phyloP scores from a whole-genome alignment of 2,113 vertebrate genomes.

The Turnix velox region DNA sequence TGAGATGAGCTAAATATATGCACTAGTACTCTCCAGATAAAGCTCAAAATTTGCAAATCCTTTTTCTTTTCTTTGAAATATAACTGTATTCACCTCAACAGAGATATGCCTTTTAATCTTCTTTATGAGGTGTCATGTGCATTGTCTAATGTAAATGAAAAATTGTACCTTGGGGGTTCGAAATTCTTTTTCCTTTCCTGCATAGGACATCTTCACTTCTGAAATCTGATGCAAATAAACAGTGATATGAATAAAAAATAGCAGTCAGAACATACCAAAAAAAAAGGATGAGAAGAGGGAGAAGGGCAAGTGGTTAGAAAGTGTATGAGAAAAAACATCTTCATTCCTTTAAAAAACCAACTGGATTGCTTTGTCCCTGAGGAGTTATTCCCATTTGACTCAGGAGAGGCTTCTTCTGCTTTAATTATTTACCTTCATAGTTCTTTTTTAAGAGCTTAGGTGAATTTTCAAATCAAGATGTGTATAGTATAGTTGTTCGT shows the following conservation, averaged over 20 bases:
- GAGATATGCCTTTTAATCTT: conserved; percentile 3
- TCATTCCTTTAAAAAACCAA: background rate
- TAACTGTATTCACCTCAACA: background rate
- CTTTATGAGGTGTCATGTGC: background rate
- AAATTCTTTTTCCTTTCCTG: background rate
- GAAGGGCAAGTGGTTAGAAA: background rate
- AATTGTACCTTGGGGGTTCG: background rate
- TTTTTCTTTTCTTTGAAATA: background rate
- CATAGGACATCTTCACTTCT: background rate
- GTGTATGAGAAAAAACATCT: background rate
- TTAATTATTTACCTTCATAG: background rate
- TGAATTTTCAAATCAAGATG: background rate
- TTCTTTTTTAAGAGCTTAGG: background rate
- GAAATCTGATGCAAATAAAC: background rate
- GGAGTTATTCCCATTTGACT: background rate
- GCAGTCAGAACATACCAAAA: background rate
- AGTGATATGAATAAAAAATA: background rate
- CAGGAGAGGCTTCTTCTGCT: background rate
- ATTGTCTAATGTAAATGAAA: background rate
- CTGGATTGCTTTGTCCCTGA: background rate
- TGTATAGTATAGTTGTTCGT: background rate
- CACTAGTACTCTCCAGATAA: background rate
- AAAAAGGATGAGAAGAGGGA: accelerated
- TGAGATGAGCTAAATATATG: background rate
- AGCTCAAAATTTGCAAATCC: background rate